Percentiles rank a stretch among this genome's conserved stretches.
Evolutionary conservation across 1,140 invertebrate genomes (phyloP).

Genomic region (Aethina tumida): DNA sequence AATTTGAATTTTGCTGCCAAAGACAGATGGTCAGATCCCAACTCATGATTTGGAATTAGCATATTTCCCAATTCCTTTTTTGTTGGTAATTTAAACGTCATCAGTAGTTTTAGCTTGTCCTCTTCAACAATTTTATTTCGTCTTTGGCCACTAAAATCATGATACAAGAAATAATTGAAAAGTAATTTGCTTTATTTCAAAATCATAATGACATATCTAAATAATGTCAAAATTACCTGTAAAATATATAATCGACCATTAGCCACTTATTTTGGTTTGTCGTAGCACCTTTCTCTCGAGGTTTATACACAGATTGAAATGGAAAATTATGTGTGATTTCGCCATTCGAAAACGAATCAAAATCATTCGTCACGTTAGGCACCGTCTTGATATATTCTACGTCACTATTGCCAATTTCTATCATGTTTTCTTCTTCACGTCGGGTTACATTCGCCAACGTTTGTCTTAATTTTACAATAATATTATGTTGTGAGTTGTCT

Average conservation of each 20-base stretch:
- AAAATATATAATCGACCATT: constrained; percentile 75
- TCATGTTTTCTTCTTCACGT: constrained; percentile 1
- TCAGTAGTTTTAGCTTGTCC: constrained; percentile 44
- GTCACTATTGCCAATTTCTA: neutral
- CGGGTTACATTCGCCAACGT: too few relatives aligned
- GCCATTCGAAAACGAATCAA: constrained; percentile 37
- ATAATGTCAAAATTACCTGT: constrained; percentile 39
- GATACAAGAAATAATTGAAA: neutral
- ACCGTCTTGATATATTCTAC: too few relatives aligned
- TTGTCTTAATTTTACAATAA: too few relatives aligned
- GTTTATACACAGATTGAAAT: constrained; percentile 46
- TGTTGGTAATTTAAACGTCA: constrained; percentile 53
- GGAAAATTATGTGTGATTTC: constrained; percentile 43
- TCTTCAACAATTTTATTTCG: constrained; percentile 11
- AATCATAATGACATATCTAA: constrained; percentile 14
- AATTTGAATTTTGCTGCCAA: constrained; percentile 51
- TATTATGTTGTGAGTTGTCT: too few relatives aligned
- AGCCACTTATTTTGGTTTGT: constrained; percentile 68
- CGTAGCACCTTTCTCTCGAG: constrained; percentile 45
- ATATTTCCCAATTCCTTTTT: constrained; percentile 44
- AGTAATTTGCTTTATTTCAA: constrained; percentile 7
- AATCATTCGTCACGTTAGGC: too few relatives aligned
- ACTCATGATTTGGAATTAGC: constrained; percentile 63
- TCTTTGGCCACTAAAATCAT: constrained; percentile 19
- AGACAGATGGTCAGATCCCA: constrained; percentile 70